Conservation (phyloP, 2,113 vertebrate genomes). For the Rallus limicola region DNA sequence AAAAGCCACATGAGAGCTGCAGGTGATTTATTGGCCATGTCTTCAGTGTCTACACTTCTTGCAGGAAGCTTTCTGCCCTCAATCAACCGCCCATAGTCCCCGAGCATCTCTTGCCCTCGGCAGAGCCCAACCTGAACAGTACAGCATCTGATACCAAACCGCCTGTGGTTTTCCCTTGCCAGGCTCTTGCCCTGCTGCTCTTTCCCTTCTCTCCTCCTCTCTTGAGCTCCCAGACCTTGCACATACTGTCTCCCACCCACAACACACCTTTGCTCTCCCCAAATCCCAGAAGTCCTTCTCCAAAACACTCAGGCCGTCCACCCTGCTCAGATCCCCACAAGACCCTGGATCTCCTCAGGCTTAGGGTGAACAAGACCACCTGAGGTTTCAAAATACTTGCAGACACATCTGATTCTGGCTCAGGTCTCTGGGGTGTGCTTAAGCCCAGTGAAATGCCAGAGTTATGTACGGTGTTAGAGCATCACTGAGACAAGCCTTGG, state of each 20-base stretch:
- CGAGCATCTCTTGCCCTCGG: background rate
- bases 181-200: background rate
- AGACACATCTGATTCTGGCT: background rate
- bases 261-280: background rate
- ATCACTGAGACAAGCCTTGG: background rate
- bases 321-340: background rate
- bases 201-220: background rate
- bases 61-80: background rate
- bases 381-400: background rate
- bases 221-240: background rate
- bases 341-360: background rate
- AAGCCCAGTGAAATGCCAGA: background rate
- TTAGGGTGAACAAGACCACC: background rate
- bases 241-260: background rate
- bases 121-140: background rate
- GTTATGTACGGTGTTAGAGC: background rate
- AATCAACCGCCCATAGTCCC: accelerated
- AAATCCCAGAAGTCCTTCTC: background rate
- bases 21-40: background rate
- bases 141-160: background rate
- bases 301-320: background rate
- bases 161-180: accelerated
- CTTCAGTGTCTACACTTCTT: background rate
- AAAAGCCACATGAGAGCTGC: background rate
- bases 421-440: background rate